Evolutionary conservation across 2,113 vertebrate genomes (phyloP).

Genomic region (Oxyruncus cristatus): DNA sequence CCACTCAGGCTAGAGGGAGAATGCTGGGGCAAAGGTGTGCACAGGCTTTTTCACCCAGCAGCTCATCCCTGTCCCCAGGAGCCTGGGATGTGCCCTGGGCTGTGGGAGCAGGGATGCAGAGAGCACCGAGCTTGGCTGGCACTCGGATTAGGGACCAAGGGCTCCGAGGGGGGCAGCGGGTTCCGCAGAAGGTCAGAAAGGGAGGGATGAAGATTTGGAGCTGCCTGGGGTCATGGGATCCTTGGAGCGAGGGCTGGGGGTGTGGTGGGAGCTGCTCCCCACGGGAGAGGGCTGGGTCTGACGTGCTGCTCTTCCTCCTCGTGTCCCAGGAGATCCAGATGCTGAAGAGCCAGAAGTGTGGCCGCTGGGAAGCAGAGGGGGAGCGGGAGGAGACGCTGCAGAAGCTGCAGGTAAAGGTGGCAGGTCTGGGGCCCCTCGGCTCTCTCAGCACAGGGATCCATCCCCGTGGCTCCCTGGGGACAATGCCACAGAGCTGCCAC

Average conservation of each 20-base stretch:
- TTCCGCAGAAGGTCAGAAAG: background rate
- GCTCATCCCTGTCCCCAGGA: background rate
- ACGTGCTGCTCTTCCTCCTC: background rate
- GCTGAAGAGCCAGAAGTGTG: constrained; percentile 83
- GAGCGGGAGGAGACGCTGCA: constrained; percentile 85
- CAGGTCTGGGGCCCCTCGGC: background rate
- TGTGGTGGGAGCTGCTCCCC: background rate
- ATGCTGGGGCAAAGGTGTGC: background rate
- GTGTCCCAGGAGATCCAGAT: constrained; percentile 87
- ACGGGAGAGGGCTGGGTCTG: background rate
- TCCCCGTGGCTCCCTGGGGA: background rate
- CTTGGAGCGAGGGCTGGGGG: background rate
- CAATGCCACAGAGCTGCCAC: background rate
- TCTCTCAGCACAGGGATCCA: fast-evolving
- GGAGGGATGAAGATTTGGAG: background rate
- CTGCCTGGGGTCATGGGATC: background rate
- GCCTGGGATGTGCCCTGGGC: background rate
- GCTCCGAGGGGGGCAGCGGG: background rate
- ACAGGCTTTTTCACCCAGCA: background rate
- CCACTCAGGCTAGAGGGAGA: background rate
- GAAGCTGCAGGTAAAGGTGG: constrained; percentile 83
- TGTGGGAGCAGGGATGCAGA: background rate
- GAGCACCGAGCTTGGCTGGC: background rate
- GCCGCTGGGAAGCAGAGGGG: constrained; percentile 79
- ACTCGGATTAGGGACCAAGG: fast-evolving